Percentiles rank a stretch among this genome's conserved stretches.
phyloP scores from a whole-genome alignment of 2,888 invertebrate genomes.

The Cheilosia grossa region DNA sequence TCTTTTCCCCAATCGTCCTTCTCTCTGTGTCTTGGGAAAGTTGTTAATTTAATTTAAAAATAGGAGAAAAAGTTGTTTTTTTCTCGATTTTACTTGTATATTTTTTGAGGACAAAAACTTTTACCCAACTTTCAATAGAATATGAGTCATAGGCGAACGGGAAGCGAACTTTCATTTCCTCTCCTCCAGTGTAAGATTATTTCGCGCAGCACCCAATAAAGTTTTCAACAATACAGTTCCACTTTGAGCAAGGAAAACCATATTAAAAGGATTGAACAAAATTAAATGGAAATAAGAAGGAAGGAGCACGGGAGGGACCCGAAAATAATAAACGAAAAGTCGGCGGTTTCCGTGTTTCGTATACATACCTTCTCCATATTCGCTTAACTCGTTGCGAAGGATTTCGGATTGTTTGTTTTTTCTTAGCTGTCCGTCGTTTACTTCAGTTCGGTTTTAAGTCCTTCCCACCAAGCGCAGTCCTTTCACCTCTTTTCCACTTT shows the following conservation, averaged over 20 bases:
- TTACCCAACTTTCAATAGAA: conserved; percentile 64
- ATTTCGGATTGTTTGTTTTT: conserved; percentile 22
- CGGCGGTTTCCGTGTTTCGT: conserved; percentile 5
- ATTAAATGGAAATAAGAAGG: conserved; percentile 63
- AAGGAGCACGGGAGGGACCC: conserved; percentile 10
- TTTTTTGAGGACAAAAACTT: conserved; percentile 61
- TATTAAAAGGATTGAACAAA: conserved; percentile 69
- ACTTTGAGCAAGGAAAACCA: conserved; percentile 61
- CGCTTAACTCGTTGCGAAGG: conserved; percentile 52
- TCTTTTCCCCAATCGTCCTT: conserved; percentile 4
- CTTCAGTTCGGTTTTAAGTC: conserved; percentile 53
- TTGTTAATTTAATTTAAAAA: conserved; percentile 74
- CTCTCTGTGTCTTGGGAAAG: conserved; percentile 46
- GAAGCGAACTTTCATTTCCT: conserved; percentile 62
- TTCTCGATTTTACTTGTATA: conserved; percentile 1
- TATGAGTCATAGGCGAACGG: conserved; percentile 72
- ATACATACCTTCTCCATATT: conserved; percentile 27
- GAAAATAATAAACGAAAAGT: conserved; percentile 39
- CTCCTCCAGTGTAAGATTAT: not conserved
- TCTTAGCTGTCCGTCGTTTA: conserved; percentile 36
- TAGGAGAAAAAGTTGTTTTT: conserved; percentile 25
- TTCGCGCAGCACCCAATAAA: conserved; percentile 54
- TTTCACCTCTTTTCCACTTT: conserved; percentile 33
- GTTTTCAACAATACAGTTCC: conserved; percentile 65
- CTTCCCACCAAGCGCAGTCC: conserved; percentile 27